Conservation (phyloP, 2,888 invertebrate species). For the Catocala sponsa region DNA sequence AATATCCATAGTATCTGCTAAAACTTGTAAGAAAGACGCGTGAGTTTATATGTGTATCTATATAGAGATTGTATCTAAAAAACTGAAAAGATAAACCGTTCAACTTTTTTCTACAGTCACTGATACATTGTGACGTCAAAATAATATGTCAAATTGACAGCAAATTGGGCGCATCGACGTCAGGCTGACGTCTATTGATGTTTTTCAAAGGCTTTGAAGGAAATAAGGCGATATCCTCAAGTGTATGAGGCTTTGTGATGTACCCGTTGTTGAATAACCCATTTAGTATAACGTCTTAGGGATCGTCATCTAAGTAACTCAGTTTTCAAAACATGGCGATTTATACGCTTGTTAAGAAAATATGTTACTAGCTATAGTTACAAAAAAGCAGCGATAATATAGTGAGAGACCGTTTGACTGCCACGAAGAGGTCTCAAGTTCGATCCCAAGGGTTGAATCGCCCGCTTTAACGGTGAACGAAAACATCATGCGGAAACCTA, state of each 20-base stretch:
- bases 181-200: slow-evolving; percentile 27
- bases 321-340: no score
- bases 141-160: slow-evolving; percentile 40
- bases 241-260: slow-evolving; percentile 20
- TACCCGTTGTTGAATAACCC: slow-evolving; percentile 5
- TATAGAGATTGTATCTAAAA: neutral
- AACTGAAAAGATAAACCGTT: slow-evolving; percentile 3
- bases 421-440: no score
- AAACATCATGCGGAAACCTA: no score
- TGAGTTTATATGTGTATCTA: neutral
- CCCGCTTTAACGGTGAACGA: no score
- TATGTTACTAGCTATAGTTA: no score
- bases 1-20: no score
- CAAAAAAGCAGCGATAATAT: no score
- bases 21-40: no score
- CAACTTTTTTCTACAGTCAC: slow-evolving; percentile 13
- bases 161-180: slow-evolving; percentile 39
- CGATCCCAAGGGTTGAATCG: no score
- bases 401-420: no score
- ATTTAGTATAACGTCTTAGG: slow-evolving; percentile 8
- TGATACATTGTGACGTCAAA: slow-evolving; percentile 37
- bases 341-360: no score
- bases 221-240: slow-evolving; percentile 43
- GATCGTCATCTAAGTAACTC: neutral
- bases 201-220: slow-evolving; percentile 33